Conservation (phyloP, 1,140 invertebrate genomes). For the Arctopsyche grandis region DNA sequence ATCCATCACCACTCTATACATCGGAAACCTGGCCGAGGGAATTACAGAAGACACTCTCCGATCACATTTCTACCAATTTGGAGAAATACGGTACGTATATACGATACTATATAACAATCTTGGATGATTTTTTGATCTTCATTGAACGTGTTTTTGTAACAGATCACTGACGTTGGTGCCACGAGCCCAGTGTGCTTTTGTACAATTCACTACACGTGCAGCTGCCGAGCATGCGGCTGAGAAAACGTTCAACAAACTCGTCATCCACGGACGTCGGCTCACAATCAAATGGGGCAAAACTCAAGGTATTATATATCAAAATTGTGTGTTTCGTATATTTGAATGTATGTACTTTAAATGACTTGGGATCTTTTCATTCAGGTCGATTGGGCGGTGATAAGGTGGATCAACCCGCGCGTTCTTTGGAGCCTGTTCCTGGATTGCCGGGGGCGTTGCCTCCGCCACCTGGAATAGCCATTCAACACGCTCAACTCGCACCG, state of each 20-base stretch:
- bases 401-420: conserved; percentile 63
- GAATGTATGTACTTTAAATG: background rate
- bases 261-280: conserved; percentile 84
- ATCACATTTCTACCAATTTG: conserved; percentile 93
- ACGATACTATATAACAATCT: too few relatives aligned
- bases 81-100: conserved; percentile 85
- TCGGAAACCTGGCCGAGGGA: conserved; percentile 91
- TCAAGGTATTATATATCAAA: conserved; percentile 70
- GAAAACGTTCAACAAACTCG: conserved; percentile 95
- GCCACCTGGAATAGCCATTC: conserved; percentile 70
- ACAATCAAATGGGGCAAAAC: conserved; percentile 98
- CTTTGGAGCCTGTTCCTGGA: conserved; percentile 88
- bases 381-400: conserved; percentile 63
- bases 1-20: conserved; percentile 95
- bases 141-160: background rate
- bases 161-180: conserved; percentile 87
- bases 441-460: conserved; percentile 82
- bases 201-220: conserved; percentile 91
- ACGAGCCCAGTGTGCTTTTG: conserved; percentile 97
- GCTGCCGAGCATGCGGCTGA: conserved; percentile 95
- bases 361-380: conserved; percentile 41
- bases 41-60: conserved; percentile 91
- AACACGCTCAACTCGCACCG: conserved; percentile 75
- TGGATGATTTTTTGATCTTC: too few relatives aligned
- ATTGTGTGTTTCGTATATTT: conserved; percentile 22